Conservation (phyloP, 30 jellyfish, hydroid and myxozoan genomes). For the Sanderia malayensis region DNA sequence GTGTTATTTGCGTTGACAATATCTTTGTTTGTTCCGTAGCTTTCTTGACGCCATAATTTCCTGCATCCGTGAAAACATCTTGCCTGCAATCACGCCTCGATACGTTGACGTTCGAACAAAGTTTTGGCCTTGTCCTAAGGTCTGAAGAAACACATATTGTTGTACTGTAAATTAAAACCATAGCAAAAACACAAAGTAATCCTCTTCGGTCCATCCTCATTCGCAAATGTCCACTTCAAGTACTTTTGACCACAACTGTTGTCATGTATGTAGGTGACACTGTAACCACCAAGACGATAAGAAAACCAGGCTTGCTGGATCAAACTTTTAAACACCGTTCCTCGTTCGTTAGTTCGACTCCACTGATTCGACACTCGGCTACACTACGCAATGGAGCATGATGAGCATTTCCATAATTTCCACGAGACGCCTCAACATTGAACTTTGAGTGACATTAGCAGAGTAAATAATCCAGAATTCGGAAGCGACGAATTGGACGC, state of each 20-base stretch:
- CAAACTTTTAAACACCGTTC: too few species aligned
- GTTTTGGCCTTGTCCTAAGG: not conserved
- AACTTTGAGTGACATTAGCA: slow-evolving; percentile 1
- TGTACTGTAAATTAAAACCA: slow-evolving; percentile 8
- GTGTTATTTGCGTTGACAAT: not conserved
- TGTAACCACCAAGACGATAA: slow-evolving; percentile 17
- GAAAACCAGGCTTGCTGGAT: too few species aligned
- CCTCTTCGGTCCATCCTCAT: slow-evolving; percentile 70
- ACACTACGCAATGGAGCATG: not conserved
- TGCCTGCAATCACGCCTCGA: not conserved
- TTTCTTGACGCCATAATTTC: not conserved
- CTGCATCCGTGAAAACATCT: not conserved
- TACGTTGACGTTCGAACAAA: not conserved
- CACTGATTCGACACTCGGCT: too few species aligned
- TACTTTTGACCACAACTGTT: slow-evolving; percentile 62
- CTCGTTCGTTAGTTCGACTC: too few species aligned
- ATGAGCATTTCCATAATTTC: not conserved
- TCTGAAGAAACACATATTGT: not conserved
- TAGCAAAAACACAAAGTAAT: slow-evolving; percentile 39
- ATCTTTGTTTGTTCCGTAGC: not conserved
- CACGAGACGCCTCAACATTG: not conserved
- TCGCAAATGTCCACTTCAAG: slow-evolving; percentile 61
- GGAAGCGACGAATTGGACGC: slow-evolving; percentile 5
- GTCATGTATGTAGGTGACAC: slow-evolving; percentile 15
- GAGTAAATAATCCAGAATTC: slow-evolving; percentile 2